Evolutionary conservation across 2,888 invertebrate genomes (phyloP).

Genomic region (Caradrina clavipalpis): DNA sequence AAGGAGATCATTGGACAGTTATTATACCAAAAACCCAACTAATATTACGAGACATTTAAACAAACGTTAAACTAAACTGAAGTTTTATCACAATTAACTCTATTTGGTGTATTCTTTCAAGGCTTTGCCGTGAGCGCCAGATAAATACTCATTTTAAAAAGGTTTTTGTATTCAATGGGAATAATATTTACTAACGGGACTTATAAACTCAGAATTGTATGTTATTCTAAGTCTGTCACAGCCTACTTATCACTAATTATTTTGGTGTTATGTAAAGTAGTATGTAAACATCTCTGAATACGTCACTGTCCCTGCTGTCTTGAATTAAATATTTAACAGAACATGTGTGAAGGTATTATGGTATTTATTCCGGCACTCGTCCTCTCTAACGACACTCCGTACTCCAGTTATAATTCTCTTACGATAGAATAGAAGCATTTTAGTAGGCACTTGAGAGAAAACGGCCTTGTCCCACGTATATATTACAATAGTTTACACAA

Average conservation of each 20-base stretch:
- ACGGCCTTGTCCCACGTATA: constrained; percentile 55
- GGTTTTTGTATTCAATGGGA: constrained; percentile 11
- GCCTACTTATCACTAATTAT: constrained; percentile 60
- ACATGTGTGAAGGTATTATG: constrained; percentile 22
- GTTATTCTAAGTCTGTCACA: constrained; percentile 59
- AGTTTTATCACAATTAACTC: constrained; percentile 70
- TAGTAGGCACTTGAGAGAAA: constrained; percentile 77
- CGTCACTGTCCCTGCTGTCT: constrained; percentile 43
- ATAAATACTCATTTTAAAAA: constrained; percentile 42
- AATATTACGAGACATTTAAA: constrained; percentile 56
- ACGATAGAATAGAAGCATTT: constrained; percentile 71
- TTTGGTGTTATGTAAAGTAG: constrained; percentile 59
- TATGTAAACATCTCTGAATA: constrained; percentile 47
- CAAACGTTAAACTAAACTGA: constrained; percentile 62
- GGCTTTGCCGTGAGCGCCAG: constrained; percentile 69
- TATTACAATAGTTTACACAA: constrained; percentile 53
- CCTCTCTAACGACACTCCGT: constrained; percentile 57
- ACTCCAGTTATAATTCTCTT: constrained; percentile 67
- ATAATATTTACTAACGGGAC: constrained; percentile 32
- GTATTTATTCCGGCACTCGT: constrained; percentile 58
- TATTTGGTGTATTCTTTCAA: constrained; percentile 79
- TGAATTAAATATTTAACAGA: constrained; percentile 27
- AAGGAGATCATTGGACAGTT: constrained; percentile 42
- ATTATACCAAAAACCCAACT: constrained; percentile 59
- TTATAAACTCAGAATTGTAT: constrained; percentile 29